Evolutionary conservation across 1,140 invertebrate species (phyloP), one percentile per base, ranked within the genome.

Genomic region (Mercenaria mercenaria): DNA sequence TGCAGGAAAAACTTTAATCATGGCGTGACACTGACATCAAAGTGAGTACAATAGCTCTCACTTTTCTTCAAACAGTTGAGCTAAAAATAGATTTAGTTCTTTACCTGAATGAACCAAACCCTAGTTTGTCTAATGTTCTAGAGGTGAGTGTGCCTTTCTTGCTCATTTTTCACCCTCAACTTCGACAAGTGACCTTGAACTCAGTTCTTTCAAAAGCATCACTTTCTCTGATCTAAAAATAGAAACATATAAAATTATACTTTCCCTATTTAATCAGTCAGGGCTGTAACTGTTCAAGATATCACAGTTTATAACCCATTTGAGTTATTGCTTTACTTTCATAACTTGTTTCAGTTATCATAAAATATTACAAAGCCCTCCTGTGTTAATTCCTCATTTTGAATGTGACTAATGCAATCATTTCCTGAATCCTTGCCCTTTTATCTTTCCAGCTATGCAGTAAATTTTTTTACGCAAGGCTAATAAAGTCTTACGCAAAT

Each of bases 21-120:
- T 56, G 13, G 52, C 23, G 3, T n/a, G 15, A 20, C 52, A 15
- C 15, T 56, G 43, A 8, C 4, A 4, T 3, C 23, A 15, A 4
- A 56, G 11, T 56, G 52, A n/a, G 2, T 11, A 20, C 23, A 23
- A 15, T 56, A 23, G 52, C 15, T n/a, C 4, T 15, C 23, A n/a
- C 23, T 15, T n/a, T 56, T 23, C 4, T 56, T 23, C 52, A 11
- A 15, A 56, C 15, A n/a, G 13, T 47, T 47, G 43, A 47, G 15
- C 20, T 15, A 23, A 15, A 4, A 4, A 20, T 56, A 11, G 23
- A 56, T 23, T 56, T 23, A 56, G 52, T 23, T 56, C 52, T 20
- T 72, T 72, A 72, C 67, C 67, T 72, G 34, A 72, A 41, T 32
- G 67, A 72, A 39, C 67, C 67, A 37, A 72, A 41, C 1, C 67